Percentiles rank a stretch among this genome's conserved stretches.
phyloP scores from a whole-genome alignment of 2,888 invertebrate species.

The Mesochorus sp. region DNA sequence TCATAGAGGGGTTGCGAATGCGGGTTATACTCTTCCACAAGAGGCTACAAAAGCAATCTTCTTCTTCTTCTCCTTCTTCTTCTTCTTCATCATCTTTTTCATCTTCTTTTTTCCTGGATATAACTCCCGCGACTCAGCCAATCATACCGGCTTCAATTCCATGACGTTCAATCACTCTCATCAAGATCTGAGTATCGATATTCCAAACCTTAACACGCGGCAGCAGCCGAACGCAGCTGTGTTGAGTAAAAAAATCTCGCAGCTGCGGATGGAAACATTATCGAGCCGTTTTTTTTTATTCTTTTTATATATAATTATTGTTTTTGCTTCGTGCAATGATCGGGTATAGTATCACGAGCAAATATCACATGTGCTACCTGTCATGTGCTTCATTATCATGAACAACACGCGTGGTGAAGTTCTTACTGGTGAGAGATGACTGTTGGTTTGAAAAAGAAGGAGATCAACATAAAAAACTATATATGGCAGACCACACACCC shows the following conservation, averaged over 20 bases:
- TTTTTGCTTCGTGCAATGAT: constrained; percentile 18
- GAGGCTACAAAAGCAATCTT: constrained; percentile 61
- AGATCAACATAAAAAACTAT: no score
- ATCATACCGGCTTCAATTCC: constrained; percentile 63
- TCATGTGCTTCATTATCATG: no score
- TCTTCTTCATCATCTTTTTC: neutral
- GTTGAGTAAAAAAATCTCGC: constrained; percentile 33
- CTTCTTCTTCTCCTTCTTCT: constrained; percentile 36
- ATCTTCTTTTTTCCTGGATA: constrained; percentile 41
- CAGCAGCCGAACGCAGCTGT: constrained; percentile 55
- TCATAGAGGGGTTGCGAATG: constrained; percentile 62
- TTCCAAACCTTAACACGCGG: constrained; percentile 35
- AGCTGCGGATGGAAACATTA: constrained; percentile 46
- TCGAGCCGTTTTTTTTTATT: constrained; percentile 1
- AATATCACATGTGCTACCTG: neutral
- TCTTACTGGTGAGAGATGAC: no score
- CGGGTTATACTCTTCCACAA: constrained; percentile 56
- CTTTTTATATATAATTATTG: constrained; percentile 15
- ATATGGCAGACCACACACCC: no score
- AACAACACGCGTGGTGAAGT: no score
- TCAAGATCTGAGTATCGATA: constrained; percentile 61
- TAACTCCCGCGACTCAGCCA: constrained; percentile 55
- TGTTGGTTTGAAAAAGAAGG: no score
- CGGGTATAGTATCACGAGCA: neutral
- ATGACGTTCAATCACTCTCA: constrained; percentile 63